Evolutionary conservation across 1,140 invertebrate genomes (phyloP), one percentile per base, ranked within the genome.

Genomic region (Radopholus similis): DNA sequence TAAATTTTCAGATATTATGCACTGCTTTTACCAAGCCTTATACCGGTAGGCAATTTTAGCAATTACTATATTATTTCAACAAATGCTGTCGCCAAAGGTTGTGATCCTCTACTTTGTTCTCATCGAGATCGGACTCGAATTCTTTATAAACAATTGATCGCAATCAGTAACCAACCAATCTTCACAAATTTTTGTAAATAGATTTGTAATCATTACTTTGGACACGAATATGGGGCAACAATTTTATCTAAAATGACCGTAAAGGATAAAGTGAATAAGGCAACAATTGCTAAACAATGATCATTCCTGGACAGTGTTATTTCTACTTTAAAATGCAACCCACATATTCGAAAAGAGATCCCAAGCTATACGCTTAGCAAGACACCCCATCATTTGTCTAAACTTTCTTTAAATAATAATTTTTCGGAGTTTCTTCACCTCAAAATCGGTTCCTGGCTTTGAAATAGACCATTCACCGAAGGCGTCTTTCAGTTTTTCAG

Each of bases 91-190:
- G n/a, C n/a, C n/a, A n/a, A n/a, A 62, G 59, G 38, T 62, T 18
- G 49, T 49, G 13, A 15, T 62, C 28, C 21, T 62, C 30, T 40
- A 62, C 47, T 62, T 62, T 23, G 49, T 62, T 49, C 9, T 47
- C 9, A 18, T 62, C 18, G 59, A 62, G 30, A 30, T 62, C 30
- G 59, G 59, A 3, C 40, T 62, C 15, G 59, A 62, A 47, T 49
- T 62, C 49, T 62, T 62, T 42, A 62, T 62, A 62, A 62, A 62
- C 40, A 62, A 62, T 34, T 62, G 49, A 62, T 32, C 8, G n/a
- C n/a, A n/a, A n/a, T n/a, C n/a, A n/a, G n/a, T n/a, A n/a, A n/a
- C n/a, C n/a, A n/a, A n/a, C n/a, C n/a, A n/a, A n/a, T n/a, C n/a
- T n/a, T n/a, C n/a, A n/a, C n/a, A n/a, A n/a, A n/a, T n/a, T 44